Base-by-base conservation (phyloP, 2,113 vertebrate genomes). In the Caretta caretta region DNA sequence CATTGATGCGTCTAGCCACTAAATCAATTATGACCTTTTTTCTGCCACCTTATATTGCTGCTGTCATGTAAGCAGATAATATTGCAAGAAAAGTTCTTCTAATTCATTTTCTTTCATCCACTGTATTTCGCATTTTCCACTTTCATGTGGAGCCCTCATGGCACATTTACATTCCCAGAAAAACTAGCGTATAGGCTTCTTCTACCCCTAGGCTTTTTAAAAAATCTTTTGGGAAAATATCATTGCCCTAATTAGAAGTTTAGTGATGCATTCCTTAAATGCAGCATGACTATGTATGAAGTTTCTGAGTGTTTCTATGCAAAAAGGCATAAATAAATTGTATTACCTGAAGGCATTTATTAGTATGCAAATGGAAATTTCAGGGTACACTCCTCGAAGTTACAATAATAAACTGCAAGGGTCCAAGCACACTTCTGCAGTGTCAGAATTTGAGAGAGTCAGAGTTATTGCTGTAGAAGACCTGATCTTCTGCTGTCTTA, bases 261-360 rank as follows among this genome's bases (percentile, higher is more conserved):
- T 92, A 50, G 84, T 92, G 87, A 90, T 93, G 59, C 17, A 57
- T 85, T 93, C 75, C 62, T 95, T 89, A 65, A 90, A 96, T 97
- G 91, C 10, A 80, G 83, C 93, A 95, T 96, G 92, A 93, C 75
- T 86, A 50, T 25, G 92, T 80, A 83, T 87, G 95, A 96, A 93
- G 1, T 91, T 97, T 90, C 92, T 89, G 88, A 93, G 85, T 89
- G 82, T 97, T 97, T 92, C 65, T 95, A 89, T 96, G 49, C 85
- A 94, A 97, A 90, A 51, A 16, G 49, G 87, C 76, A 90, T 94
- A 97, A 97, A 97, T 95, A 97, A 97, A 90, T 96, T 89, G 69
- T 92, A 93, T 95, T 95, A 96, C 91, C 84, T 90, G 62, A 87
- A 95, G 91, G 59, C 10, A 93, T 97, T 97, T 97, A 78, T 96